These are phyloP conservation scores for Pasiphila rectangulata DNA, from an alignment of 2,888 invertebrate genomes.

Conservation along the genomic window DNA sequence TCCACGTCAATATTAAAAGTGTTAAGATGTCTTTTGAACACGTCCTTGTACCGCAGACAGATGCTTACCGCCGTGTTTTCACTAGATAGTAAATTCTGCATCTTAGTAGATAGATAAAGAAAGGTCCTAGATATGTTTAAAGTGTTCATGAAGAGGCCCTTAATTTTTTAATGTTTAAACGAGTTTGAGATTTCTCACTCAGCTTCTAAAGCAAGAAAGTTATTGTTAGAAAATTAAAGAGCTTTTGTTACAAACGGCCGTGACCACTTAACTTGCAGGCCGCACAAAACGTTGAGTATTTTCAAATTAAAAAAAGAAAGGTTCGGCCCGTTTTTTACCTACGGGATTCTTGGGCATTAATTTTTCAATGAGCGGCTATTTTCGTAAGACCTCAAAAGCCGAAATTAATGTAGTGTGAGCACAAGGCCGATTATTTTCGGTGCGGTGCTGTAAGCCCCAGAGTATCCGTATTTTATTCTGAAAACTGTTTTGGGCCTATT, in stretches of 20 bases:
- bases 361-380: conserved; percentile 31
- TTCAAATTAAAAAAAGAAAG: conserved; percentile 32
- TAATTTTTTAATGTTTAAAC: not conserved
- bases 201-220: not conserved
- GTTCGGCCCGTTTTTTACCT: conserved; percentile 19
- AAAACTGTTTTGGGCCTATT: too few species aligned
- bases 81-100: too few species aligned
- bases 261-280: conserved; percentile 12
- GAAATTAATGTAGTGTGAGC: conserved; percentile 40
- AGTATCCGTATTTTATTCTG: too few species aligned
- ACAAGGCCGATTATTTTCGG: not conserved
- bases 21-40: too few species aligned
- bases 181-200: not conserved
- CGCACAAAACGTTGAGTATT: conserved; percentile 25
- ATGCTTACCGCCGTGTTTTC: too few species aligned
- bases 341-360: conserved; percentile 24
- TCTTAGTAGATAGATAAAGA: too few species aligned
- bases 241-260: conserved; percentile 11
- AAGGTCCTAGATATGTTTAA: too few species aligned
- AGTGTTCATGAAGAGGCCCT: too few species aligned
- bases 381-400: conserved; percentile 27
- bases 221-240: conserved; percentile 1
- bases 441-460: not conserved
- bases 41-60: too few species aligned
- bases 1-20: too few species aligned